A percentile compares a stretch with the other conserved stretches of the same genome.
Evolutionary conservation across 2,888 invertebrate species (phyloP).

Genomic region (Drosophila maculinotata): DNA sequence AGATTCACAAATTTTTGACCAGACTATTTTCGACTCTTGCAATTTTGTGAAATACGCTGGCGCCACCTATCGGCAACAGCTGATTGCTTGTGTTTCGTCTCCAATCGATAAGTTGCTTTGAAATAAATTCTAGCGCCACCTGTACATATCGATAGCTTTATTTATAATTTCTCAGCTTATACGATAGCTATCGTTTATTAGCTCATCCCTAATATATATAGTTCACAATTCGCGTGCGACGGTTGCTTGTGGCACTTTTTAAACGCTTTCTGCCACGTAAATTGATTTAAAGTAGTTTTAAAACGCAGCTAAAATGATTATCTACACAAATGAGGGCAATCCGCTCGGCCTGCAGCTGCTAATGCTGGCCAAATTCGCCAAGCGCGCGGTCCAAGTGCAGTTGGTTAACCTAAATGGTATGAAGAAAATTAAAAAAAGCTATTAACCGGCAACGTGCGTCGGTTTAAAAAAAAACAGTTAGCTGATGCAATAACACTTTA

Average conservation of each 20-base stretch:
- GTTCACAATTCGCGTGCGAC: conserved; percentile 49
- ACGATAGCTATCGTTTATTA: conserved; percentile 11
- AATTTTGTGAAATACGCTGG: conserved; percentile 24
- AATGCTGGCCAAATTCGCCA: conserved; percentile 89
- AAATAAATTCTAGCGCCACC: too few species aligned
- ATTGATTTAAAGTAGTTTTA: conserved; percentile 41
- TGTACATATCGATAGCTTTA: too few species aligned
- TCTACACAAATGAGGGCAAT: conserved; percentile 91
- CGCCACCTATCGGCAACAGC: conserved; percentile 39
- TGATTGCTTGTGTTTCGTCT: conserved; percentile 11
- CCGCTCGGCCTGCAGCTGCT: conserved; percentile 91
- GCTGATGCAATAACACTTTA: conserved; percentile 60
- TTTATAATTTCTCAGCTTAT: too few species aligned
- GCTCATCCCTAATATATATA: conserved; percentile 17
- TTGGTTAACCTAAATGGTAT: conserved; percentile 88
- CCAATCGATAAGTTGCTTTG: conserved; percentile 13
- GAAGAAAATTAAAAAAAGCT: conserved; percentile 33
- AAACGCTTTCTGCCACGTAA: conserved; percentile 76
- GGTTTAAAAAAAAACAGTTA: conserved; percentile 7
- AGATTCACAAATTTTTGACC: conserved; percentile 3
- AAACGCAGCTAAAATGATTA: conserved; percentile 86
- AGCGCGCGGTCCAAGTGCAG: conserved; percentile 87
- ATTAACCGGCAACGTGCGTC: conserved; percentile 52
- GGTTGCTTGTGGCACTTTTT: conserved; percentile 28
- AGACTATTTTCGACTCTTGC: background rate